phyloP scores from a whole-genome alignment of 92 coral and sea anemone species.

The Parazoanthus swiftii region DNA sequence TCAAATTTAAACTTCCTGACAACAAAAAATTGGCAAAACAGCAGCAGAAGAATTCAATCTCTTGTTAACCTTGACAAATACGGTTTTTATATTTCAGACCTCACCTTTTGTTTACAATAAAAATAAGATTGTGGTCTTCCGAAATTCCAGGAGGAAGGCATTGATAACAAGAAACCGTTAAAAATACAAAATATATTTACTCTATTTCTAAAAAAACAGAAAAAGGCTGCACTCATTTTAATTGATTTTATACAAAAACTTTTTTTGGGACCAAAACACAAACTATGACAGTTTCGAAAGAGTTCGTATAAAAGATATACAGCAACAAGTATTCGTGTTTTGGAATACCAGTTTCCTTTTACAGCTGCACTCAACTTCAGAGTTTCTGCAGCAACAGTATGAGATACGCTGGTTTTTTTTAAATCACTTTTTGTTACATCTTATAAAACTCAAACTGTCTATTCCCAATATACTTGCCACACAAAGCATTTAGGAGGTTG shows the following conservation, averaged over 20 bases:
- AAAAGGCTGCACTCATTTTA: not conserved
- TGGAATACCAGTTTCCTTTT: too few relatives aligned
- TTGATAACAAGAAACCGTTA: not conserved
- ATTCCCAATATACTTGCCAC: not conserved
- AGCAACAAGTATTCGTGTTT: not conserved
- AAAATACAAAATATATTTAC: not conserved
- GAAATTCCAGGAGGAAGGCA: not conserved
- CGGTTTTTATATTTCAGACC: not conserved
- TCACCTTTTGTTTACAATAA: not conserved
- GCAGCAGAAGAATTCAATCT: conserved; percentile 30
- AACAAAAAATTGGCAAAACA: not conserved
- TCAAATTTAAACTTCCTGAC: not conserved
- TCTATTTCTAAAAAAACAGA: too few relatives aligned
- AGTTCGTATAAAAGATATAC: too few relatives aligned
- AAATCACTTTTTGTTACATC: not conserved
- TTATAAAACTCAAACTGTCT: conserved; percentile 1
- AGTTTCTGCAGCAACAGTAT: not conserved
- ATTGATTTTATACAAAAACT: not conserved
- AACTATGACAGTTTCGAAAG: too few relatives aligned
- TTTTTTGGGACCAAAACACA: not conserved
- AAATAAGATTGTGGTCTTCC: not conserved
- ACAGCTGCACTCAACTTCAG: not conserved
- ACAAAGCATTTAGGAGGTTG: not conserved
- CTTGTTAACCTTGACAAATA: not conserved
- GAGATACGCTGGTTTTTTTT: not conserved